Conservation (phyloP, 2,888 invertebrate species). For the Tuta absoluta region DNA sequence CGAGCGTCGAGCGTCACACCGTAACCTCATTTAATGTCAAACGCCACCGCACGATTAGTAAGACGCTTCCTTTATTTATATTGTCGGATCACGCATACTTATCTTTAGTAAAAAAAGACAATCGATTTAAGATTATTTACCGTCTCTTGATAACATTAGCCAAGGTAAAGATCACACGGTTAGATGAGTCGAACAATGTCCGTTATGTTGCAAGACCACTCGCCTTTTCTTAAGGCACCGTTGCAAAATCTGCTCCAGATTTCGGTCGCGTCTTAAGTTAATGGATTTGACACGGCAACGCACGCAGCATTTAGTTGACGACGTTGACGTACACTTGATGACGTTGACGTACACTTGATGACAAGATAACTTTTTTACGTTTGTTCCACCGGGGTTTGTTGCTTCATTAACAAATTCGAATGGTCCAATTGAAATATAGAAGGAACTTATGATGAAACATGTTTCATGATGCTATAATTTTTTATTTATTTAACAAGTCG, state of each 20-base stretch:
- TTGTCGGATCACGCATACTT: background rate
- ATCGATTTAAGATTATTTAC: too few relatives aligned
- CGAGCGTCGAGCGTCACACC: too few relatives aligned
- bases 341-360: background rate
- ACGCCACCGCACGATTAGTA: background rate
- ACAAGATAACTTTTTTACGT: too few relatives aligned
- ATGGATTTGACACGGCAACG: background rate
- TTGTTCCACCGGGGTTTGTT: too few relatives aligned
- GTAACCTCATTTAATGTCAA: background rate
- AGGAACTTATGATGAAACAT: too few relatives aligned
- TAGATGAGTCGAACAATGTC: background rate
- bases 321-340: background rate
- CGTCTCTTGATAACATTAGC: too few relatives aligned
- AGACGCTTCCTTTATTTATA: background rate
- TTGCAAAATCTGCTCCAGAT: conserved; percentile 16
- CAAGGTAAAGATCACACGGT: background rate
- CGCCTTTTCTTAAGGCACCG: conserved; percentile 1
- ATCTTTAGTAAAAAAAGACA: too few relatives aligned
- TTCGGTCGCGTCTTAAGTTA: background rate
- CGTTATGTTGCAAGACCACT: background rate
- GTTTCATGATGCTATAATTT: too few relatives aligned
- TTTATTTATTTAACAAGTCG: too few relatives aligned
- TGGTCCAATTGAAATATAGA: too few relatives aligned
- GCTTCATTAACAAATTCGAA: too few relatives aligned
- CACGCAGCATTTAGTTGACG: background rate